Conservation (phyloP, 2,888 invertebrate genomes). For the Hylaea fasciaria region DNA sequence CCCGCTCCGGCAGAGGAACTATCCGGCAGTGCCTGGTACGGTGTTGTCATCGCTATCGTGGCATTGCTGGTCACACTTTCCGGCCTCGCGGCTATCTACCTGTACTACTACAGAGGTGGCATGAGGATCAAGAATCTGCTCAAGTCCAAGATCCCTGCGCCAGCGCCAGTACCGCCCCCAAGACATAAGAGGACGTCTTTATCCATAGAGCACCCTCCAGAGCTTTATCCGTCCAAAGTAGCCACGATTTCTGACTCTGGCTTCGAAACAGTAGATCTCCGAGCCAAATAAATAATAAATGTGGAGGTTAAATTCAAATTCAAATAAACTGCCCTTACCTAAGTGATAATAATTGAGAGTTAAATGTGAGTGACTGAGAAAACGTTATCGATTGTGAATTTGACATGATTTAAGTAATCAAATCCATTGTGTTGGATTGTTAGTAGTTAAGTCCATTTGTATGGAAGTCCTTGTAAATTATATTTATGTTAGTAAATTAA, state of each 20-base stretch:
- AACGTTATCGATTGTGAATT: slow-evolving; percentile 41
- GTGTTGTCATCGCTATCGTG: slow-evolving; percentile 86
- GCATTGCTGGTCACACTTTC: slow-evolving; percentile 88
- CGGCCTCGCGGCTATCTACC: slow-evolving; percentile 87
- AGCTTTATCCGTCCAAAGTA: slow-evolving; percentile 68
- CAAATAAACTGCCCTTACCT: slow-evolving; percentile 42
- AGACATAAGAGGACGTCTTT: slow-evolving; percentile 73
- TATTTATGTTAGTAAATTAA: slow-evolving; percentile 73
- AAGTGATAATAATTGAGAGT: slow-evolving; percentile 51
- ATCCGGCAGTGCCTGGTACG: slow-evolving; percentile 80
- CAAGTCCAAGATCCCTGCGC: slow-evolving; percentile 70
- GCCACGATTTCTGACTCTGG: slow-evolving; percentile 72
- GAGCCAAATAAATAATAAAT: slow-evolving; percentile 59
- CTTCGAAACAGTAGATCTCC: slow-evolving; percentile 79
- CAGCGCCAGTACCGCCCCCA: slow-evolving; percentile 77
- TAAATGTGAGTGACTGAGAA: slow-evolving; percentile 45
- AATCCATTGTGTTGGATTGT: slow-evolving; percentile 37
- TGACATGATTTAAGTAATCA: slow-evolving; percentile 15
- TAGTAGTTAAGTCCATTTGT: slow-evolving; percentile 41
- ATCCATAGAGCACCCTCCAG: slow-evolving; percentile 71
- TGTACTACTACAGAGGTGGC: slow-evolving; percentile 91
- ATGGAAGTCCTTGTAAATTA: slow-evolving; percentile 64
- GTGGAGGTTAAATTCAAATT: slow-evolving; percentile 36
- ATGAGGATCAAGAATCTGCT: slow-evolving; percentile 87
- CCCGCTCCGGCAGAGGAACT: slow-evolving; percentile 75